Percentiles rank a stretch among this genome's conserved stretches.
Conservation (phyloP, 64 coral and sea anemone genomes). For the Actinia equina region DNA sequence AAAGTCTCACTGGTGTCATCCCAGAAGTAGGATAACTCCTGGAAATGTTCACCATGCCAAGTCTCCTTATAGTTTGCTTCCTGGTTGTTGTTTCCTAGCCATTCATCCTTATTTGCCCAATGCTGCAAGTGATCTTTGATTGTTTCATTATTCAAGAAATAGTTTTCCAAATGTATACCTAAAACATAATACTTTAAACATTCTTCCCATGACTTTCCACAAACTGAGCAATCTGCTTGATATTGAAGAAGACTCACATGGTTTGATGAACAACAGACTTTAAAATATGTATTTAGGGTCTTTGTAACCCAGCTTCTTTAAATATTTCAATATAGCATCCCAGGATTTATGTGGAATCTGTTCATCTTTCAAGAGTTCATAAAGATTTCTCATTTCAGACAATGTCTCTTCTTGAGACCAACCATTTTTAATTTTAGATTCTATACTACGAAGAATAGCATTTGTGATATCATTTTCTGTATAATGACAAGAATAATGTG, state of each 20-base stretch:
- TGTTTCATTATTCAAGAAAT: conserved; percentile 2
- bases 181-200: conserved; percentile 34
- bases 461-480: conserved; percentile 7
- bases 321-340: conserved; percentile 38
- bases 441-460: not conserved
- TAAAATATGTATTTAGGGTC: conserved; percentile 6
- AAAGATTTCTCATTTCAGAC: conserved; percentile 41
- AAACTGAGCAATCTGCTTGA: conserved; percentile 5
- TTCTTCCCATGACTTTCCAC: conserved; percentile 32
- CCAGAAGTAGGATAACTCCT: conserved; percentile 37
- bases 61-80: conserved; percentile 10
- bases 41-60: conserved; percentile 31
- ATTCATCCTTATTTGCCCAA: conserved; percentile 22
- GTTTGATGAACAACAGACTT: conserved; percentile 18
- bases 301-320: conserved; percentile 33
- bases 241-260: conserved; percentile 27
- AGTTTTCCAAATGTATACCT: conserved; percentile 17
- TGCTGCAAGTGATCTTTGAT: conserved; percentile 28
- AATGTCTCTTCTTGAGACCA: conserved; percentile 38
- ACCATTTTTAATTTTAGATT: conserved; percentile 21
- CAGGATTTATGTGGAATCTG: conserved; percentile 50
- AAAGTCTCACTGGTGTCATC: not conserved
- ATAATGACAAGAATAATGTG: not conserved
- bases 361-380: conserved; percentile 39
- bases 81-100: not conserved